phyloP scores from a whole-genome alignment of 2,113 vertebrate species.

The Phyllopteryx taeniolatus region DNA sequence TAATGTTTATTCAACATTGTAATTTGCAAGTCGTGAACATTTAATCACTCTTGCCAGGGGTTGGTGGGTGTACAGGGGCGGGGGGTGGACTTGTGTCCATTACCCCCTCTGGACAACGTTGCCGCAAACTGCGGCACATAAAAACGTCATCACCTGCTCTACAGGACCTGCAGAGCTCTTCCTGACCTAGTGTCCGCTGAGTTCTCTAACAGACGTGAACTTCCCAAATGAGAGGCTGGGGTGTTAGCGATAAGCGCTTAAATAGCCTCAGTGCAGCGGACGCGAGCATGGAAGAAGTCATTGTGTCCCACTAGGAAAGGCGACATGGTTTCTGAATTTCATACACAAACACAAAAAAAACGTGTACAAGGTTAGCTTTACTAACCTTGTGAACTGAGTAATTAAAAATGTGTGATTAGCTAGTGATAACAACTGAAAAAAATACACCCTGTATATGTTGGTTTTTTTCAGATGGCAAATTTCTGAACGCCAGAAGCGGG shows the following conservation, averaged over 20 bases:
- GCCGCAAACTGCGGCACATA: slow-evolving; percentile 48
- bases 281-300: slow-evolving; percentile 29
- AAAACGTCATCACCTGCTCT: slow-evolving; percentile 65
- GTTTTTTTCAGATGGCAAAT: too few species aligned
- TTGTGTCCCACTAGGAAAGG: slow-evolving; percentile 36
- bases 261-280: slow-evolving; percentile 55
- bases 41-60: slow-evolving; percentile 26
- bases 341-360: neutral
- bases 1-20: slow-evolving; percentile 52
- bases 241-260: slow-evolving; percentile 50
- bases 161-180: slow-evolving; percentile 51
- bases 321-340: slow-evolving; percentile 67
- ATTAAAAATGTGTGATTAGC: too few species aligned
- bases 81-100: slow-evolving; percentile 29
- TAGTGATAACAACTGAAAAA: too few species aligned
- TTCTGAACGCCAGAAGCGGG: too few species aligned
- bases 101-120: slow-evolving; percentile 34
- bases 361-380: too few species aligned
- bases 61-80: too few species aligned
- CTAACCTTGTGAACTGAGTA: too few species aligned
- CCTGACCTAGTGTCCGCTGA: slow-evolving; percentile 49
- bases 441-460: too few species aligned
- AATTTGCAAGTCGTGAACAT: slow-evolving; percentile 60
- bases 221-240: slow-evolving; percentile 58
- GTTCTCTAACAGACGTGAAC: slow-evolving; percentile 64